Base-by-base conservation (phyloP, 2,797 vertebrate genomes). In the Falco cherrug region DNA sequence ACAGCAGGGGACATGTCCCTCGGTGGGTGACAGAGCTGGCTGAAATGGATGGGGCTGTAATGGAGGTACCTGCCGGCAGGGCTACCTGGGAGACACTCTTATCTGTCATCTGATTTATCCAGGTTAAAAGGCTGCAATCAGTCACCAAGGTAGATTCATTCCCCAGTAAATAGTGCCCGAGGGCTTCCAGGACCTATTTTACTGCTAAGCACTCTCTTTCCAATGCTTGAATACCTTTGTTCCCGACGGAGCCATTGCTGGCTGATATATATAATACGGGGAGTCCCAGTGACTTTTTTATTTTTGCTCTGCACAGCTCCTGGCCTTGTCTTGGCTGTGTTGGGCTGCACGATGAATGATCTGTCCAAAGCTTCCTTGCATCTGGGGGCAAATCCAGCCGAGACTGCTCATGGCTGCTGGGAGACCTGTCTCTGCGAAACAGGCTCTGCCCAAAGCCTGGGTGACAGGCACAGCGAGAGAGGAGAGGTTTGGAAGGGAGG, bases 351-450 rank as follows among this genome's bases (percentile, higher is more conserved):
- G 5, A 93, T 94, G 95, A 60, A 96, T 84, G 88, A 79, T 77
- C 75, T 89, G 98, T 98, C 97, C 98, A 95, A 98, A 97, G 97
- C 97, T 98, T 98, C 92, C 95, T 97, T 13, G 93, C 86, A 65
- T 98, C 97, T 69, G 35, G 59, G 80, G 86, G 71, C 89, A 94
- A 94, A 92, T 71, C 69, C 81, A 92, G 86, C 50, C 0, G 41
- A 89, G 94, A 43, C 41, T 19, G 39, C 73, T 85, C 37, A 4
- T 0, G 0, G 86, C 48, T 92, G 70, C 74, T 0, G 6, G 74
- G 74, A 76, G 50, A 68, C 37, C 81, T 86, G 69, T 39, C 37
- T 68, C 53, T 51, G 48, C 4, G 14, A 67, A 90, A 84, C 35
- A 50, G 82, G 35, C 47, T 84, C 68, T 88, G 73, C 47, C 61